Conservation (phyloP, 64 coral and sea anemone genomes). For the Astreopora myriophthalma region DNA sequence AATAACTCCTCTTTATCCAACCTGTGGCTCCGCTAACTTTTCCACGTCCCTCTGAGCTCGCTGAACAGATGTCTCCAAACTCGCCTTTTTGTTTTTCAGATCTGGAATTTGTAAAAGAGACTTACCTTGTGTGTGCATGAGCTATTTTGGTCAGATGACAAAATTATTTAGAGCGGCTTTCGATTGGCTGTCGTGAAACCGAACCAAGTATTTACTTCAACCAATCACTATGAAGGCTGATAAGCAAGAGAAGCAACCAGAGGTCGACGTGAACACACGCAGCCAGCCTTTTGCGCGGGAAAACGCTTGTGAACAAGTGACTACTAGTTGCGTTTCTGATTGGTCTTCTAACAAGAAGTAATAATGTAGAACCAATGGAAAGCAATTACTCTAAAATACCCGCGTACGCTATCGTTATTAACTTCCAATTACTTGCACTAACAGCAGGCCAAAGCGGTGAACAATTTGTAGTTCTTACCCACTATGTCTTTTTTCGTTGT, state of each 20-base stretch:
- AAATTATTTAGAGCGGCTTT: neutral
- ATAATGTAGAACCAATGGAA: too few relatives aligned
- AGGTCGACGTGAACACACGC: too few relatives aligned
- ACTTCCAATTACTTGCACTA: neutral
- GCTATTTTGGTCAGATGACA: neutral
- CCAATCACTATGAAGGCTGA: too few relatives aligned
- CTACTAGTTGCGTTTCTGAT: too few relatives aligned
- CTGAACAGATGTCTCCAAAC: conserved; percentile 82
- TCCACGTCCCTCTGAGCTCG: conserved; percentile 88
- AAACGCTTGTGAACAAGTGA: too few relatives aligned
- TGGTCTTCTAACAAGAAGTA: too few relatives aligned
- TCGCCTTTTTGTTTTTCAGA: conserved; percentile 89
- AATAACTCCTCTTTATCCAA: conserved; percentile 4
- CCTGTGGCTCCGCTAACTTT: conserved; percentile 85
- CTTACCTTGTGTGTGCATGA: neutral
- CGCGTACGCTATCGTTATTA: too few relatives aligned
- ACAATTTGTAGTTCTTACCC: conserved; percentile 47
- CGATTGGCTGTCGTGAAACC: too few relatives aligned
- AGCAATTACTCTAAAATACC: too few relatives aligned
- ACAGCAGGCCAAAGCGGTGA: neutral
- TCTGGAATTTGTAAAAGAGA: neutral
- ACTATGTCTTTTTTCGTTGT: conserved; percentile 84
- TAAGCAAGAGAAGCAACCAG: too few relatives aligned
- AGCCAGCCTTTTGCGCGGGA: too few relatives aligned
- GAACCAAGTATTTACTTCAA: too few relatives aligned